Base-by-base conservation (phyloP, 2,888 invertebrate genomes). In the Drosophila merina region DNA sequence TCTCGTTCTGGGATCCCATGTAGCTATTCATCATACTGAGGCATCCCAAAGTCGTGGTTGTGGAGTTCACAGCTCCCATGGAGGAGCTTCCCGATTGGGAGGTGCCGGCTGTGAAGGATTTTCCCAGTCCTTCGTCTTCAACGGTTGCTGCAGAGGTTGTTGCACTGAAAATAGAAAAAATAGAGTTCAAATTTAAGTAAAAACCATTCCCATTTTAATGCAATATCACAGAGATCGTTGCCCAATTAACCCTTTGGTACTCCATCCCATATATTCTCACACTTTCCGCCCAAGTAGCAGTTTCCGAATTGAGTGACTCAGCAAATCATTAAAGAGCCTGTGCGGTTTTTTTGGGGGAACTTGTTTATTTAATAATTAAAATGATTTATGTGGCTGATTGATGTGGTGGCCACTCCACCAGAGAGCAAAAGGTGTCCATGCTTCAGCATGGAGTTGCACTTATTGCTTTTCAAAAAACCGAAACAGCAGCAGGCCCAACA, bases 371-470 rank as follows among this genome's bases (percentile, higher is more conserved):
- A 84, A 86, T 84, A 84, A 84, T 84, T 84, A 84, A 87, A 84
- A 86, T 84, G 83, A 84, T 87, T 84, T 87, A 84, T 84, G 83
- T 60, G 79, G 73, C 86, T 87, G 82, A 83, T 83, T 87, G 87
- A 83, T 83, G 87, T 72, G 71, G 81, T 64, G 62, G 60, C 36
- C 30, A 38, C 56, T 14, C 36, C 26, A 45, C 28, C 33, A 10
- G 28, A 56, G 57, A 56, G 64, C 75, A 75, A 72, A 67, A 58
- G 72, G 69, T 70, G 79, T 83, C 77, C 84, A 80, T 79, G 79
- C 78, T 62, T 69, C 68, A 74, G 48, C 76, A 72, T 69, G 82
- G 72, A 81, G 86, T 80, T 84, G 86, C 64, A 67, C 77, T 75
- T 77, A 84, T 75, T 79, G 62, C 77, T 69, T 36, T 69, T 9